Evolutionary conservation across 2,888 invertebrate species (phyloP), one percentile per base, ranked within the genome.

Genomic region (Diarsia mendica): DNA sequence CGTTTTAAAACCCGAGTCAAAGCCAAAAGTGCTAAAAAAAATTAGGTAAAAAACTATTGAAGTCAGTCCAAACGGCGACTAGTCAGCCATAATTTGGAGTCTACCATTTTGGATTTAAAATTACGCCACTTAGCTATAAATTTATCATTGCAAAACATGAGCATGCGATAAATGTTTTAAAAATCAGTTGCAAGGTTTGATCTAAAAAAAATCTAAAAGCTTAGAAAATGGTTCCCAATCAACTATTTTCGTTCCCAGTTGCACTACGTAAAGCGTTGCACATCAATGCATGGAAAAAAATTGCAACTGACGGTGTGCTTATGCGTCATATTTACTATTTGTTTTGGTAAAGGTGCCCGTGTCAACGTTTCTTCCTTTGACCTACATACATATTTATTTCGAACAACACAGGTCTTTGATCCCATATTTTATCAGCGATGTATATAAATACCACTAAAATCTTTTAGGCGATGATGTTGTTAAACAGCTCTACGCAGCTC

Each of bases 311-410:
- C 13, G n/a, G 61, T 4, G 20, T 33, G 72, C 33, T 72, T 72
- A 46, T 72, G 53, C 72, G 72, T 48, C 72, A 72, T 55, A 3
- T 2, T 28, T 23, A 23, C 1, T 28, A 44, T 72, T 72, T 72
- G 9, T 72, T 71, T 53, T 18, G 15, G 10, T 15, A 48, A 23
- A 72, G 72, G 55, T 72, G 72, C 33, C 72, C 55, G 72, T 23
- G 72, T 72, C 55, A 72, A 58, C 23, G 55, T 23, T 23, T 71
- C 33, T 48, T 72, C 23, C 33, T 58, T 15, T 72, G 55, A 72
- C 72, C 72, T 48, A 5, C 33, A 48, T 55, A 8, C 39, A 6
- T 39, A 23, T 55, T 39, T 23, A 2, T 23, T 46, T 72, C 2
- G 18, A 55, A 53, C 39, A 11, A 11, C 20, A 39, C 5, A 8